Percentiles rank a stretch among this genome's conserved stretches.
Conservation (phyloP, 2,797 vertebrate genomes). For the Crocodylus rhombifer region DNA sequence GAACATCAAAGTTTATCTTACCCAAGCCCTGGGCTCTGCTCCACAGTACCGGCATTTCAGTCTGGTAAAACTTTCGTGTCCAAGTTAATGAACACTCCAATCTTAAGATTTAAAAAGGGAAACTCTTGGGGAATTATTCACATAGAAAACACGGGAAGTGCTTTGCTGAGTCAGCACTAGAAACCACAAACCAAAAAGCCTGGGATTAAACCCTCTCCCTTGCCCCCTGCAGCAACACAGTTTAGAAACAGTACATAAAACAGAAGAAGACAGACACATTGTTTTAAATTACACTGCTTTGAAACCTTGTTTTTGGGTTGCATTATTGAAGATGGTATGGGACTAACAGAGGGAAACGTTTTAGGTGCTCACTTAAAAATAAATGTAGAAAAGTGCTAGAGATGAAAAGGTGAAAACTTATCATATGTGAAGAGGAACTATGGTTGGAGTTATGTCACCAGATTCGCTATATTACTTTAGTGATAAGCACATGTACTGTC, state of each 20-base stretch:
- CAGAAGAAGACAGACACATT: neutral
- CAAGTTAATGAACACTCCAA: neutral
- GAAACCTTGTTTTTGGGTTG: slow-evolving; percentile 34
- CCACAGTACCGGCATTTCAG: neutral
- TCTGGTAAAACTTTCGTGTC: slow-evolving; percentile 14
- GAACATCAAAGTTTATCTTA: neutral
- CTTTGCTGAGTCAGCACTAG: slow-evolving; percentile 33
- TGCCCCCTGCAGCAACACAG: neutral
- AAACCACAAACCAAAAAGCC: slow-evolving; percentile 2
- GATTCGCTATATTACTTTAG: slow-evolving; percentile 14
- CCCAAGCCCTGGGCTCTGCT: neutral
- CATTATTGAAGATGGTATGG: neutral
- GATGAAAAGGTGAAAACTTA: slow-evolving; percentile 33
- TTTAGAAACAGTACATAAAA: slow-evolving; percentile 55
- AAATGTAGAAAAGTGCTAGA: neutral
- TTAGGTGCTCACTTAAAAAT: neutral
- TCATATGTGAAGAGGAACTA: neutral
- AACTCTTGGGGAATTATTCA: slow-evolving; percentile 10
- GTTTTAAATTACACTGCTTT: slow-evolving; percentile 37
- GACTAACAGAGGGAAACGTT: neutral
- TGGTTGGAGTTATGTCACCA: neutral
- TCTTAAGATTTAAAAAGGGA: slow-evolving; percentile 25
- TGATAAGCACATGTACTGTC: neutral
- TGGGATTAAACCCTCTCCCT: neutral
- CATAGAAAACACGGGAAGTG: neutral